phyloP scores from a whole-genome alignment of 1,140 invertebrate genomes.

The Drosophila persimilis region DNA sequence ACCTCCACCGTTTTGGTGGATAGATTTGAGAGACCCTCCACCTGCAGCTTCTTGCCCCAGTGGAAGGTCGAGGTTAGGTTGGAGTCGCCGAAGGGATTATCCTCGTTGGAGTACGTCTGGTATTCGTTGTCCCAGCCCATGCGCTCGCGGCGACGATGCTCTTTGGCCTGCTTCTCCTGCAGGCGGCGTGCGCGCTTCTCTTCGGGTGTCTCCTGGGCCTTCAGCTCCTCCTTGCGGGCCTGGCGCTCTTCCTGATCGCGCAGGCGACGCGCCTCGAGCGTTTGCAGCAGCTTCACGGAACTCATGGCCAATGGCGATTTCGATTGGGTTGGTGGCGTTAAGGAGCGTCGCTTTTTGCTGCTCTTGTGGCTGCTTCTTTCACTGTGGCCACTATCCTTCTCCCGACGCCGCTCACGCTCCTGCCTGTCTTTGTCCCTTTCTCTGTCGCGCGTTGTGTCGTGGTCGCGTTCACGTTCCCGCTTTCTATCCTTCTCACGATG shows the following conservation, averaged over 20 bases:
- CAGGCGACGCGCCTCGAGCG: conserved; percentile 88
- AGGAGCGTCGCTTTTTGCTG: conserved; percentile 26
- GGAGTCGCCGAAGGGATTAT: conserved; percentile 99
- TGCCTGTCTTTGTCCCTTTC: conserved; percentile 34
- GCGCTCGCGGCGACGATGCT: conserved; percentile 92
- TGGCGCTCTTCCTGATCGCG: conserved; percentile 87
- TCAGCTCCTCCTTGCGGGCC: conserved; percentile 91
- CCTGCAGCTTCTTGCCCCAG: conserved; percentile 98
- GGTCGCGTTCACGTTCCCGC: conserved; percentile 16
- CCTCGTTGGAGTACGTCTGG: conserved; percentile 97
- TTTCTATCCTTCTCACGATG: conserved; percentile 20
- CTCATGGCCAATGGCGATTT: conserved; percentile 39
- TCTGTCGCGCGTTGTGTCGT: conserved; percentile 1
- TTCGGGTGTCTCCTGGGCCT: conserved; percentile 96
- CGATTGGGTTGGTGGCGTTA: background rate
- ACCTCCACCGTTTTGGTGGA: conserved; percentile 93
- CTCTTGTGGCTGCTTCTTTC: background rate
- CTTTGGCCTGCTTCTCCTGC: conserved; percentile 96
- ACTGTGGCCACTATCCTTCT: conserved; percentile 25
- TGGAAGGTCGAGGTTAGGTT: conserved; percentile 96
- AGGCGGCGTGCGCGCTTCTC: conserved; percentile 95
- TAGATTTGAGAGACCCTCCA: conserved; percentile 93
- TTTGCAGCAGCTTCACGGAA: conserved; percentile 87
- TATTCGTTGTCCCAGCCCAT: conserved; percentile 99
- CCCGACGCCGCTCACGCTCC: conserved; percentile 8